A percentile compares a stretch with the other conserved stretches of the same genome.
These are phyloP conservation scores for Eilema depressum DNA, from an alignment of 2,888 invertebrate genomes.

Conservation along the genomic window DNA sequence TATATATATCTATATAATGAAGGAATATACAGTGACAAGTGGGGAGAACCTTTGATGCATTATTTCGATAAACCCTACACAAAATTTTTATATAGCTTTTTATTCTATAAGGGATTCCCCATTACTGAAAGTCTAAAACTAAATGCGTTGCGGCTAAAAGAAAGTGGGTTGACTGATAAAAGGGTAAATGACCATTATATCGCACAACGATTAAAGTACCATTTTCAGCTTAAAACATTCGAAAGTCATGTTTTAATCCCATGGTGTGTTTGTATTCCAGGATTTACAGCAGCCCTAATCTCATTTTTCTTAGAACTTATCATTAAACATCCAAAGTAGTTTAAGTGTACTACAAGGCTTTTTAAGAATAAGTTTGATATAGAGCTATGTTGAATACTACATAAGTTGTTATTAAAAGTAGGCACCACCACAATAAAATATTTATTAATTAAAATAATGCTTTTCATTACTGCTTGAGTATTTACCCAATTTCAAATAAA, in stretches of 20 bases:
- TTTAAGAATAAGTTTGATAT: neutral
- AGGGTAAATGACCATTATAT: constrained; percentile 24
- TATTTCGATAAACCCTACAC: constrained; percentile 24
- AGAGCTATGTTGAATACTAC: neutral
- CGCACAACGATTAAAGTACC: constrained; percentile 17
- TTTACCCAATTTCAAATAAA: neutral
- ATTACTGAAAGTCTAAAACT: constrained; percentile 26
- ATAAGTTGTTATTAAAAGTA: neutral
- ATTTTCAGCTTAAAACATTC: constrained; percentile 15
- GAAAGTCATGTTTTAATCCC: constrained; percentile 29
- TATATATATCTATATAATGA: constrained; percentile 14
- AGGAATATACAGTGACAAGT: constrained; percentile 13
- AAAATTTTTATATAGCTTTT: constrained; percentile 24
- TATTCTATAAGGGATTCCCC: constrained; percentile 46
- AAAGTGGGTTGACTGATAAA: constrained; percentile 38
- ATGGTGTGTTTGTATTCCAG: constrained; percentile 34
- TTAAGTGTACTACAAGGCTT: neutral
- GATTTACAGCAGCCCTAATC: constrained; percentile 16
- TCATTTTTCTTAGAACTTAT: constrained; percentile 35
- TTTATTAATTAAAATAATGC: neutral
- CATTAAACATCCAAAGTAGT: neutral
- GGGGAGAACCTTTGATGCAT: constrained; percentile 20
- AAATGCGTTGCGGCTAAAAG: constrained; percentile 30
- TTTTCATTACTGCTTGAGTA: neutral
- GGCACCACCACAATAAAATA: neutral